Base-by-base conservation (phyloP, 2,888 invertebrate species). In the Erebia ligea region DNA sequence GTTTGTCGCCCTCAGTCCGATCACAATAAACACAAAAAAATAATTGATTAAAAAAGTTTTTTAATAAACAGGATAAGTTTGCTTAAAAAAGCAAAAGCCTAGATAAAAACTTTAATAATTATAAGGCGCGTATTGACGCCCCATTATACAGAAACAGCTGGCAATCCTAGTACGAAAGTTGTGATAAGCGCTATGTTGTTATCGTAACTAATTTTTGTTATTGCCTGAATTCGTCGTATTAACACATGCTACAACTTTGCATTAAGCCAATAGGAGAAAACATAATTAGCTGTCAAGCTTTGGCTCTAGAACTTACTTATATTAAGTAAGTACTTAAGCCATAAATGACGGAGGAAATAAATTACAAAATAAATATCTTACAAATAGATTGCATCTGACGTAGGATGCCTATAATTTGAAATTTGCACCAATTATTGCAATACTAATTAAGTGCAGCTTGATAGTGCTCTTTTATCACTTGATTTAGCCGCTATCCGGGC, bases 1-100 rank as follows among this genome's bases (percentile, higher is more conserved):
- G 81, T 82, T 79, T 80, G 79, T 79, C 80, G 77, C 65, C 45
- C 71, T 54, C 64, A 25, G 42, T 42, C 34, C 64, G 42, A 11
- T 65, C 58, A 63, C 58, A 65, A 59, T 54, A 61, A 68, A 17
- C 8, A 65, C 54, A 25, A 65, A 50, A 62, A 57, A 34, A 13
- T n/a, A 63, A 61, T 67, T 48, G 25, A 54, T 56, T 64, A 66
- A 65, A 40, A 52, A 17, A 11, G 40, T 19, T 25, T 3, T 50
- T 63, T 63, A 25, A 25, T 63, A 63, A 21, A 50, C 59, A 42
- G 17, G 40, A 59, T 40, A 59, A 17, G 4, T 3, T 62, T 19
- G 9, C 11, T 1, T 61, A 19, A 13, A 45, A 61, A 2, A 15
- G 45, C 21, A 15, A 48, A 45, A 8, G 13, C 42, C 8, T 45